Base-by-base conservation (phyloP, 2,888 invertebrate genomes). In the Salpingus planirostris region DNA sequence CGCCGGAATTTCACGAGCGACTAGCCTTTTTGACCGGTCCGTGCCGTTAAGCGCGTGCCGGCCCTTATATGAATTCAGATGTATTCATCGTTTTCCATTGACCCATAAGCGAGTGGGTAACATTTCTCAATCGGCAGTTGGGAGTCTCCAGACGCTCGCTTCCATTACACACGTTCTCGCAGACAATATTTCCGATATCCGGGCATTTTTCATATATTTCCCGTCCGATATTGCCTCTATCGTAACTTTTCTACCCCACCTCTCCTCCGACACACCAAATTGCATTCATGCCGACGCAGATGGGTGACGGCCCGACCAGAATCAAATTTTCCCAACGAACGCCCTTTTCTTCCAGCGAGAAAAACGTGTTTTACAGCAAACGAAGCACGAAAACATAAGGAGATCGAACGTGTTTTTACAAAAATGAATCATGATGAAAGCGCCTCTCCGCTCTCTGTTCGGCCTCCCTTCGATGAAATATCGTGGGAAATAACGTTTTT, bases 241-340 rank as follows among this genome's bases (percentile, higher is more conserved):
- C 46, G 38, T 38, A 41, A 40, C 33, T 44, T 36, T 39, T 40
- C 21, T 29, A 32, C 29, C 27, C 32, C 38, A n/a, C 37, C 32
- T 38, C 41, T 28, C 35, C 29, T 38, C 28, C 14, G 29, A 32
- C 25, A 33, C 29, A 38, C 46, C 44, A 51, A 49, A 52, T 50
- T 48, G 47, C 46, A 50, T 50, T 50, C 52, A 48, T 50, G 48
- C 38, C 42, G 49, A 46, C 49, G 46, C 49, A 53, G 48, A 51
- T 52, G 54, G 49, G 49, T 49, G 51, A 47, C 49, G 49, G 40
- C 14, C 11, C 44, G 44, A 50, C 49, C 50, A 46, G 50, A 54
- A 52, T 52, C 50, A 47, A 54, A 54, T 54, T 54, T 54, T 52
- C 53, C 44, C 44, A 32, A 31, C 40, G 49, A 49, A 38, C 43